Conservation (phyloP, 2,113 vertebrate species). For the Budorcas taxicolor region DNA sequence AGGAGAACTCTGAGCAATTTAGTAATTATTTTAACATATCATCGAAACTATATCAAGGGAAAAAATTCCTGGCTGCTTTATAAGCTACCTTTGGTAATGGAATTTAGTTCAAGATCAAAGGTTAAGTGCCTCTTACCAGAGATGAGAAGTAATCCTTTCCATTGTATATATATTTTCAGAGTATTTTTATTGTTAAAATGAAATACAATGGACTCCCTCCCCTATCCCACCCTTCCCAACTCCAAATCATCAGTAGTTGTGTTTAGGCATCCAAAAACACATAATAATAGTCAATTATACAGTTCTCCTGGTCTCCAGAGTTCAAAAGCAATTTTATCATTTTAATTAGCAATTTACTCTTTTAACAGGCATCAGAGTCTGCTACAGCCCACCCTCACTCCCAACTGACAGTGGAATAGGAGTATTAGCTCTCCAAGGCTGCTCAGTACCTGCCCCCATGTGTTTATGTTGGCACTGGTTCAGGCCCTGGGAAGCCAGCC, state of each 20-base stretch:
- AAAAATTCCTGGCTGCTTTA: neutral
- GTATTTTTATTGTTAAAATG: conserved; percentile 41
- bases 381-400: neutral
- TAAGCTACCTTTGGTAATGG: neutral
- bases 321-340: conserved; percentile 54
- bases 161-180: conserved; percentile 22
- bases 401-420: neutral
- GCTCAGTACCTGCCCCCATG: neutral
- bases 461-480: neutral
- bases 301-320: conserved; percentile 33
- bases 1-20: conserved; percentile 7
- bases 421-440: neutral
- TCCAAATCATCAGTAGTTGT: neutral
- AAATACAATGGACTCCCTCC: conserved; percentile 4
- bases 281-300: conserved; percentile 23
- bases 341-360: conserved; percentile 45
- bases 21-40: conserved; percentile 22
- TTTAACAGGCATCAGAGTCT: neutral
- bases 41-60: conserved; percentile 5
- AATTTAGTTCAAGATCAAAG: conserved; percentile 46
- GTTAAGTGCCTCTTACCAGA: conserved; percentile 42
- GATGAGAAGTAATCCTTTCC: conserved; percentile 16
- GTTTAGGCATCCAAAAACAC: neutral
- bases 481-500: neutral
- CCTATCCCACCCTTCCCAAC: neutral